These are phyloP conservation scores for Drosophila mayaguana DNA, from an alignment of 2,888 invertebrate species.

Conservation along the genomic window DNA sequence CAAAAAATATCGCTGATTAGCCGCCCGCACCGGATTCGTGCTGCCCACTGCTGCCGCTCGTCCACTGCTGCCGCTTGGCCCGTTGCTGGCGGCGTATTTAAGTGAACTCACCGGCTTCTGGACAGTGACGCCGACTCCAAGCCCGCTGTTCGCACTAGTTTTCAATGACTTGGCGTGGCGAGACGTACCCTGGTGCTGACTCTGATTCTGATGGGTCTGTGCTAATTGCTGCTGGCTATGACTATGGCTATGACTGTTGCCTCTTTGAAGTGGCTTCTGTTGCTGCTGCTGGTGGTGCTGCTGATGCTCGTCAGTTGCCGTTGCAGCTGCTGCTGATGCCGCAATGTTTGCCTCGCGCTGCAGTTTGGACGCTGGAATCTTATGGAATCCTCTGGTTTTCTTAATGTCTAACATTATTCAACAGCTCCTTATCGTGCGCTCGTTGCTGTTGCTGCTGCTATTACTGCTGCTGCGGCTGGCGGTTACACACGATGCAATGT, in stretches of 20 bases:
- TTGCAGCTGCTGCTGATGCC: constrained; percentile 29
- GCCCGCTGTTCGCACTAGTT: neutral
- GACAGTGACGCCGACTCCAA: constrained; percentile 1
- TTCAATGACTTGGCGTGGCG: constrained; percentile 36
- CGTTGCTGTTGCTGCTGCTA: constrained; percentile 22
- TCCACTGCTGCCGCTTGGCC: constrained; percentile 16
- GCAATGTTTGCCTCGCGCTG: constrained; percentile 53
- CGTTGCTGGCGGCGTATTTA: constrained; percentile 20
- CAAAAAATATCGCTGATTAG: constrained; percentile 81
- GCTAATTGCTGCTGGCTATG: constrained; percentile 19
- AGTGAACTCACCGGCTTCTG: constrained; percentile 18
- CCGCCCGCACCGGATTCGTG: constrained; percentile 78
- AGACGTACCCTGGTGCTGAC: constrained; percentile 5
- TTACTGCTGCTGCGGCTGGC: neutral
- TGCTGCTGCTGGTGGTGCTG: constrained; percentile 32
- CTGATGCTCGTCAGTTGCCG: constrained; percentile 28
- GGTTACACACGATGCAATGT: constrained; percentile 6
- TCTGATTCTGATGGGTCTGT: constrained; percentile 7
- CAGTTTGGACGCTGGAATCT: constrained; percentile 80
- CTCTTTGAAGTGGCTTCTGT: constrained; percentile 1
- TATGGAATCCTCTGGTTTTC: constrained; percentile 81
- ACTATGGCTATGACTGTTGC: constrained; percentile 14
- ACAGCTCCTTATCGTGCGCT: constrained; percentile 42
- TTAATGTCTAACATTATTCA: constrained; percentile 83
- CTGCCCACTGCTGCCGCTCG: constrained; percentile 14